Percentiles rank a stretch among this genome's conserved stretches.
These are phyloP conservation scores for Luehdorfia chinensis DNA, from an alignment of 1,140 invertebrate genomes.

Conservation along the genomic window DNA sequence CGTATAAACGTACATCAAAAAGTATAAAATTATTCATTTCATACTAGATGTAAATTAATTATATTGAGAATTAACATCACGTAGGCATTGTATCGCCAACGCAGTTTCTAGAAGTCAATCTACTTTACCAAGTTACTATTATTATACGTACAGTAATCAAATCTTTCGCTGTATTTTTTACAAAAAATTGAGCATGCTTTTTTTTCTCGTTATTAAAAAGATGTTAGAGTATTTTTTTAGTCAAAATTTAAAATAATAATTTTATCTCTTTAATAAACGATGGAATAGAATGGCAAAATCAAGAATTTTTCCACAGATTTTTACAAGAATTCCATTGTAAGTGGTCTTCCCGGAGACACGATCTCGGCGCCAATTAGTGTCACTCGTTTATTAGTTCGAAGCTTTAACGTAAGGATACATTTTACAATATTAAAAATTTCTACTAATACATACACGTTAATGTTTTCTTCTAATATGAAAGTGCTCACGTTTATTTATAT, in stretches of 20 bases:
- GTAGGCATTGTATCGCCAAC: too few species aligned
- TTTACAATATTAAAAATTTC: conserved; percentile 9
- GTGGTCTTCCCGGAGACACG: conserved; percentile 27
- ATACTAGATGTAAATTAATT: too few species aligned
- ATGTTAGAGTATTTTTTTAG: too few species aligned
- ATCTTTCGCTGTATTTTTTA: too few species aligned
- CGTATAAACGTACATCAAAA: too few species aligned
- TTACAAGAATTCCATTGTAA: conserved; percentile 39
- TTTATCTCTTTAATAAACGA: conserved; percentile 33
- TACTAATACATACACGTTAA: not conserved
- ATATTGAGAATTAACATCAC: too few species aligned
- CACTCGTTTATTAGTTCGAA: conserved; percentile 50
- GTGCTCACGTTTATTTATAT: too few species aligned
- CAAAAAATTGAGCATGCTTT: not conserved
- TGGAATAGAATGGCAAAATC: conserved; percentile 22
- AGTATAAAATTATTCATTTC: too few species aligned
- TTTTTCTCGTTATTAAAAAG: not conserved
- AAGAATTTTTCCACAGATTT: conserved; percentile 34
- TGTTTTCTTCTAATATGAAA: too few species aligned
- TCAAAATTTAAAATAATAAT: conserved; percentile 22
- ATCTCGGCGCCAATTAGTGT: conserved; percentile 53
- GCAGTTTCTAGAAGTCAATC: too few species aligned
- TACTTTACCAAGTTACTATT: too few species aligned
- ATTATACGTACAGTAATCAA: too few species aligned
- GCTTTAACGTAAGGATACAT: conserved; percentile 8